Evolutionary conservation across 2,797 vertebrate species (phyloP).

Genomic region (Pangasius larnaudii): DNA sequence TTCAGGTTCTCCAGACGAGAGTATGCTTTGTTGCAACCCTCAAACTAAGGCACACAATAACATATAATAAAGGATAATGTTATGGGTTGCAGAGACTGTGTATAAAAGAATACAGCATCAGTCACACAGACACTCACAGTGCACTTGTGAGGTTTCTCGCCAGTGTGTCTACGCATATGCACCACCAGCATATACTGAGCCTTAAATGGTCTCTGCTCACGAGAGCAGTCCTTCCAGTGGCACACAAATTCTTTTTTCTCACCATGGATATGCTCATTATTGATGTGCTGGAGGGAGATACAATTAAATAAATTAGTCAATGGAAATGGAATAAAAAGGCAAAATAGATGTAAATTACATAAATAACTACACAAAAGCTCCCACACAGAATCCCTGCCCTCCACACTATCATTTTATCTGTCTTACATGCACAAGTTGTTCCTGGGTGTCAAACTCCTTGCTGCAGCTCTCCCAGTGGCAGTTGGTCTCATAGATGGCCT

Average conservation of each 20-base stretch:
- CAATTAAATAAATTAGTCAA: neutral
- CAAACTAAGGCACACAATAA: constrained; percentile 80
- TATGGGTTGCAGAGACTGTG: neutral
- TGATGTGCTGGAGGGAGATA: constrained; percentile 88
- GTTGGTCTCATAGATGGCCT: constrained; percentile 93
- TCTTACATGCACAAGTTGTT: constrained; percentile 97
- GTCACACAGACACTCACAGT: constrained; percentile 81
- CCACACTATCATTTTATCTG: neutral
- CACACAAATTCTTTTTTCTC: constrained; percentile 99
- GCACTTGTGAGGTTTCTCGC: constrained; percentile 98
- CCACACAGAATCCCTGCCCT: neutral
- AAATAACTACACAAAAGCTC: neutral
- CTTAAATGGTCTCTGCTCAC: constrained; percentile 96
- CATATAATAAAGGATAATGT: constrained; percentile 1
- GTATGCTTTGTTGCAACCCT: constrained; percentile 97
- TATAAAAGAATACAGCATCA: neutral
- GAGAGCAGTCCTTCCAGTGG: constrained; percentile 93
- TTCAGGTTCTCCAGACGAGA: constrained; percentile 98
- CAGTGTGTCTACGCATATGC: constrained; percentile 97
- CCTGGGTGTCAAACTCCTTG: constrained; percentile 97
- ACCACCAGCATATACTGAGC: constrained; percentile 99
- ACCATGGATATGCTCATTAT: constrained; percentile 97
- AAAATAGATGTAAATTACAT: neutral
- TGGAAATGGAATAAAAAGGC: neutral
- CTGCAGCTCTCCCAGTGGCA: constrained; percentile 95